These are phyloP conservation scores for Archaeoteleia sp. DNA, from an alignment of 2,888 invertebrate species.

Conservation along the genomic window DNA sequence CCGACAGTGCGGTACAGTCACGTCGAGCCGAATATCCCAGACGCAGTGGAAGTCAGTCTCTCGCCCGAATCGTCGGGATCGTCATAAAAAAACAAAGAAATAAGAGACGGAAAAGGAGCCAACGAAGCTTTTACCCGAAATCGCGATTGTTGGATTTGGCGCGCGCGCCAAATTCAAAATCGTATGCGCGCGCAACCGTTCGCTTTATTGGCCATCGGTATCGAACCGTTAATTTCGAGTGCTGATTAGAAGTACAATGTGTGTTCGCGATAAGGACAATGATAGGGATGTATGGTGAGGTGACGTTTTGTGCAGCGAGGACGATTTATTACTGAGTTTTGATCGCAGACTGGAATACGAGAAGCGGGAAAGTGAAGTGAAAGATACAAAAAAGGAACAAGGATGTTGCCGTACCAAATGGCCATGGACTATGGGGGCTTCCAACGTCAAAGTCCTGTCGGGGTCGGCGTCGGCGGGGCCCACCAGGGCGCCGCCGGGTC, in stretches of 20 bases:
- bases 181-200: constrained; percentile 1
- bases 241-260: neutral
- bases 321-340: constrained; percentile 11
- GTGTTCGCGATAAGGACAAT: constrained; percentile 6
- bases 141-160: constrained; percentile 3
- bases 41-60: constrained; percentile 29
- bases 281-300: constrained; percentile 26
- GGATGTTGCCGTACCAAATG: constrained; percentile 91
- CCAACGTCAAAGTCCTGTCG: constrained; percentile 75
- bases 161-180: constrained; percentile 9
- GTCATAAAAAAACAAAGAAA: no score
- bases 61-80: constrained; percentile 4
- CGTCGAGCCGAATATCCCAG: constrained; percentile 37
- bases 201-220: neutral
- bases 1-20: constrained; percentile 37
- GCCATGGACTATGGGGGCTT: constrained; percentile 83
- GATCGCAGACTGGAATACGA: constrained; percentile 23
- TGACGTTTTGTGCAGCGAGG: constrained; percentile 28
- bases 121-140: neutral
- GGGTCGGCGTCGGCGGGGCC: constrained; percentile 76
- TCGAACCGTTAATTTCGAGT: neutral
- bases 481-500: constrained; percentile 89
- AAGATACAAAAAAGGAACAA: constrained; percentile 30
- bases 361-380: constrained; percentile 16
- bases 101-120: constrained; percentile 10